Evolutionary conservation across 2,888 invertebrate genomes (phyloP).

Genomic region (Campoletis raptor): DNA sequence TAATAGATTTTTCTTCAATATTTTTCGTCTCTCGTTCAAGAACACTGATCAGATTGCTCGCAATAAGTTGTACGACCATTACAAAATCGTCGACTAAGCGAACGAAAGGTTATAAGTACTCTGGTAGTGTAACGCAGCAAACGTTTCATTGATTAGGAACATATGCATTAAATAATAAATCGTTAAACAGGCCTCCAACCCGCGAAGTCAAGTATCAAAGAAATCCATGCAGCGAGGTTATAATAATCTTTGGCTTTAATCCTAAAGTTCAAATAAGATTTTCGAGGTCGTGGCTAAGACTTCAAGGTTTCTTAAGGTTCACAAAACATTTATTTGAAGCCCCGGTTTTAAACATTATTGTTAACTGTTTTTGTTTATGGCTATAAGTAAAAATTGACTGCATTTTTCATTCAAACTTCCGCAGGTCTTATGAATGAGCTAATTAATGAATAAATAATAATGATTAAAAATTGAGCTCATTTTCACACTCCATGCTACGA

Average conservation of each 20-base stretch:
- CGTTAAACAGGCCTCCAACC: constrained; percentile 15
- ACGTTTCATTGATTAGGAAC: constrained; percentile 73
- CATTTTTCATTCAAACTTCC: not conserved
- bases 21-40: constrained; percentile 6
- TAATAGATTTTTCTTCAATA: not conserved
- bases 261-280: constrained; percentile 2
- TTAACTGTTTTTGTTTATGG: constrained; percentile 1
- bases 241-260: constrained; percentile 22
- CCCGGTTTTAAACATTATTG: not conserved
- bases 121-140: constrained; percentile 58
- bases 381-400: constrained; percentile 16
- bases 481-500: not conserved
- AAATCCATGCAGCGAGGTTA: constrained; percentile 16
- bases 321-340: constrained; percentile 14
- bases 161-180: constrained; percentile 71
- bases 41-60: constrained; percentile 14
- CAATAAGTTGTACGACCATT: constrained; percentile 39
- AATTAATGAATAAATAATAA: not conserved
- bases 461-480: not conserved
- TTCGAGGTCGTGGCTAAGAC: constrained; percentile 50
- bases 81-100: constrained; percentile 65
- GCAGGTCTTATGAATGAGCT: not conserved
- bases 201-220: constrained; percentile 51
- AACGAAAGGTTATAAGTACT: constrained; percentile 56
- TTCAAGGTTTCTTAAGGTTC: constrained; percentile 23